Percentiles rank a stretch among this genome's conserved stretches.
Conservation (phyloP, 2,797 vertebrate species). For the Sphenopsis melanotis region DNA sequence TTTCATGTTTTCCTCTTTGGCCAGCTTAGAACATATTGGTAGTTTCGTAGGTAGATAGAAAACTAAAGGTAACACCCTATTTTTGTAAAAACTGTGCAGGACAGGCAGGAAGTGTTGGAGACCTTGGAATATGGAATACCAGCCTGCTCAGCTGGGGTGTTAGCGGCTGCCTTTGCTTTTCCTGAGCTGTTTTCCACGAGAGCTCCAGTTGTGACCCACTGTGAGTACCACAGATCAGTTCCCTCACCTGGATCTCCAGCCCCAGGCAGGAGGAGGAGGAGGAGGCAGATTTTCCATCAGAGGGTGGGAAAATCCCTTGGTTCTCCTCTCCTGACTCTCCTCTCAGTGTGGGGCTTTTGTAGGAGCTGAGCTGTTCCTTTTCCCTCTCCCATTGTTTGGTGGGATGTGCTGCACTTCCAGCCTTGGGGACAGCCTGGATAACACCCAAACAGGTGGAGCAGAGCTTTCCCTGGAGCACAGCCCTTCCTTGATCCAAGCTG, state of each 20-base stretch:
- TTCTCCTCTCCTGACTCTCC: background rate
- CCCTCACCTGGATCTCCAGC: background rate
- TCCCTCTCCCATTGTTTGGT: background rate
- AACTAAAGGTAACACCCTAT: constrained; percentile 47
- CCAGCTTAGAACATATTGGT: constrained; percentile 35
- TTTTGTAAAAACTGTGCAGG: constrained; percentile 67
- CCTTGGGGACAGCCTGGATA: background rate
- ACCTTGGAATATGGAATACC: background rate
- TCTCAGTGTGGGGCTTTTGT: background rate
- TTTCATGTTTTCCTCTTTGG: constrained; percentile 47
- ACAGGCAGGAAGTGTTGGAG: constrained; percentile 26
- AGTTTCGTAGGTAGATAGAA: constrained; percentile 53
- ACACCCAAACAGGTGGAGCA: background rate
- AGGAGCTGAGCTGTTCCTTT: background rate
- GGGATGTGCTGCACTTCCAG: background rate
- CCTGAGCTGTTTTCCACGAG: background rate
- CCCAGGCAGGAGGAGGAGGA: background rate
- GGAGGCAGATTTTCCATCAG: background rate
- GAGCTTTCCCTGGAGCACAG: background rate
- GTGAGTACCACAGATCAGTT: background rate
- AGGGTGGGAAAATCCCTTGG: background rate
- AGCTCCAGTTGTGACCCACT: background rate
- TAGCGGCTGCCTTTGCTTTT: background rate
- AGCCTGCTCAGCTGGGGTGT: background rate
- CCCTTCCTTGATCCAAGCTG: background rate